Conservation (phyloP, 2,888 invertebrate species). For the Dolomedes plantarius region DNA sequence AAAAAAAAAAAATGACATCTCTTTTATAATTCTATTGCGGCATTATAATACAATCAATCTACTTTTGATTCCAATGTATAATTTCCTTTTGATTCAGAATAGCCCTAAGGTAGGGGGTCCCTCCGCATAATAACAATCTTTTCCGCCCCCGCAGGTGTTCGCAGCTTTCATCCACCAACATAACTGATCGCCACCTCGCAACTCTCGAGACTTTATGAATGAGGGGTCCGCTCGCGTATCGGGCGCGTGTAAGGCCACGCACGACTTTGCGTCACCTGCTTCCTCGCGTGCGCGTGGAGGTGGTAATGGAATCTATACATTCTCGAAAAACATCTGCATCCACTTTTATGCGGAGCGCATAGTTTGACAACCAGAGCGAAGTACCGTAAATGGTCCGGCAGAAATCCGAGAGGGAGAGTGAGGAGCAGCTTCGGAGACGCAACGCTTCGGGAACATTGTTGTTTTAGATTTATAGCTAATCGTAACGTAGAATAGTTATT, state of each 20-base stretch:
- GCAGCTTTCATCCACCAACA: not conserved
- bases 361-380: slow-evolving; percentile 16
- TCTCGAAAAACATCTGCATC: slow-evolving; percentile 59
- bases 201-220: slow-evolving; percentile 1
- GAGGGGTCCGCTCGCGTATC: too few relatives aligned
- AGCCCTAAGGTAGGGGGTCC: not conserved
- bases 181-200: slow-evolving; percentile 10
- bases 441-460: too few relatives aligned
- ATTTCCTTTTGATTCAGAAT: not conserved
- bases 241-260: not conserved
- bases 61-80: not conserved
- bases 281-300: slow-evolving; percentile 58
- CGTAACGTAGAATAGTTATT: too few relatives aligned
- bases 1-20: too few relatives aligned
- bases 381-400: not conserved
- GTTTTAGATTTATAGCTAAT: too few relatives aligned
- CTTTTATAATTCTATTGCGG: not conserved
- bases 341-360: not conserved
- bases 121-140: not conserved
- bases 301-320: slow-evolving; percentile 34
- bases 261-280: slow-evolving; percentile 53
- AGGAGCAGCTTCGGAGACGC: too few relatives aligned
- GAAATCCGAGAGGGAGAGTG: not conserved
- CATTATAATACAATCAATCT: not conserved
- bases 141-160: slow-evolving; percentile 14